Evolutionary conservation across 2,113 vertebrate genomes (phyloP), one percentile per base, ranked within the genome.

Genomic region (Elephas maximus): DNA sequence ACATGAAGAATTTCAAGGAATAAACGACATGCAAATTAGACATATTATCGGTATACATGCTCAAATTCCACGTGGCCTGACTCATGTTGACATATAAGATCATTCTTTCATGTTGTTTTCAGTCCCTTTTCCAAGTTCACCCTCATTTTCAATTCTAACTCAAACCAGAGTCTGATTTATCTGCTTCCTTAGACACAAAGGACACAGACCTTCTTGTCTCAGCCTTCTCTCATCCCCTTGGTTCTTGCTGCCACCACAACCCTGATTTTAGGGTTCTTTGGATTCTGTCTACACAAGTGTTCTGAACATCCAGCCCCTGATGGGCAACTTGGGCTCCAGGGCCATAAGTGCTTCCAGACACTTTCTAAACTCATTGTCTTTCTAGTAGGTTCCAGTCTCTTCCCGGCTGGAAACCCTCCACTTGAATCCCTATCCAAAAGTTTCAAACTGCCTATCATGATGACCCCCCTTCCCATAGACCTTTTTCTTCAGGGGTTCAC

Each of bases 51-150:
- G 8, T 67, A 62, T 23, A 37, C 20, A 78, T 6, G 60, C 51
- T 94, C 88, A 88, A 91, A 77, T 67, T 80, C 57, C 77, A 93
- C 0, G 0, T 23, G 60, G 60, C 33, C 44, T 86, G 73, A 57
- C 60, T 95, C 79, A 14, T 44, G 63, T 69, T 94, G 45, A 74
- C 48, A 83, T 9, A 90, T 11, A 45, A 94, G 77, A 65, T 53
- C 73, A 77, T 76, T 94, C 67, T 51, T 74, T 74, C 28, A 5
- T 0, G 8, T 37, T 30, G 44, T 45, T 26, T 93, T 74, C n/a
- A 51, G 26, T 60, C 37, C 88, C 62, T 89, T 95, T 92, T 92
- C 83, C n/a, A 87, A 73, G 62, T 83, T 41, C 8, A 76, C 37
- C n/a, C 20, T 79, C n/a, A 33, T 11, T 77, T n/a, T 76, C 67